Base-by-base conservation (phyloP, 2,113 vertebrate genomes). In the Eclectus roratus region DNA sequence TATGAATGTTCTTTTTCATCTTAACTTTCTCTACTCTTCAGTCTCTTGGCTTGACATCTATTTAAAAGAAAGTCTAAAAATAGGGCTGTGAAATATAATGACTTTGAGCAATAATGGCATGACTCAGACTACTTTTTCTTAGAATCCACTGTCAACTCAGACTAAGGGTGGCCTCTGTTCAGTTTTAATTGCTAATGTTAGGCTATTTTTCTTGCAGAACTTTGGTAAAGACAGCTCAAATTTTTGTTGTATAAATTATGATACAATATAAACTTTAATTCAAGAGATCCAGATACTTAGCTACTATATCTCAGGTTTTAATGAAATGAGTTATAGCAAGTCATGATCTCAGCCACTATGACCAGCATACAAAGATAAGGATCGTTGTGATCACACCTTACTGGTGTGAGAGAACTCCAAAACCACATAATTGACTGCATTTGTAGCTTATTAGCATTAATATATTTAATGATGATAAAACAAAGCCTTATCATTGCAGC, bases 111-210 rank as follows among this genome's bases (percentile, higher is more conserved):
- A 89, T 80, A 94, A 85, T 11, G 23, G 43, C 82, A 94, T 93
- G 94, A 93, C 65, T 96, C 81, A 94, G 76, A 64, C 71, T 92
- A 85, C 55, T 91, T 91, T 88, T 94, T 92, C 65, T 92, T 73
- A 82, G 85, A 95, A 35, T 68, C 72, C 76, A 85, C 58, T 89
- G 71, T 85, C 89, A 78, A 65, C 84, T 84, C 56, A 86, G 81
- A 80, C 14, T 81, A 85, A 88, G 82, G 35, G 70, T 90, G 64
- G 87, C 64, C 53, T 96, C 90, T 95, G 55, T 84, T 93, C 65
- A 72, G 56, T 77, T 93, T 94, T 91, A 90, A 69, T 95, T 95
- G 92, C 58, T 94, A 87, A 82, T 73, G 39, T 43, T 83, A 95
- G 50, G 46, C 73, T 88, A 70, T 95, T 61, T 86, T 91, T 94